Base-by-base conservation (phyloP, 2,888 invertebrate genomes). In the Amphimallon solstitiale region DNA sequence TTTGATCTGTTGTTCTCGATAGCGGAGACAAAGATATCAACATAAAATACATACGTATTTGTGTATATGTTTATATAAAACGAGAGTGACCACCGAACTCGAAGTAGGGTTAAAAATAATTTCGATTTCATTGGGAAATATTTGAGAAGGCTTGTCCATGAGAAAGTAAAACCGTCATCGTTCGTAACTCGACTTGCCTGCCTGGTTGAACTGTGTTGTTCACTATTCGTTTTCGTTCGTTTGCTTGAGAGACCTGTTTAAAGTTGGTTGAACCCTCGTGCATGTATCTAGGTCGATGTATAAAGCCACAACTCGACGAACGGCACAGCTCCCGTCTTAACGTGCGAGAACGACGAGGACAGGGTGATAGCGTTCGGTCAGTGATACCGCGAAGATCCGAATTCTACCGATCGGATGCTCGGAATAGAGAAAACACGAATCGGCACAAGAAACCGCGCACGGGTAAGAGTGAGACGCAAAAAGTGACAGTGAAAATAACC, bases 191-290 rank as follows among this genome's bases (percentile, higher is more conserved):
- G 54, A 21, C 12, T 38, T 21, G 38, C 40, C 73, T 69, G 68
- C 69, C 68, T 70, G 72, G n/a, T n/a, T n/a, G n/a, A n/a, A n/a
- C n/a, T n/a, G n/a, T n/a, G n/a, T 29, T 29, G 29, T 29, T 29
- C 29, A 29, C 29, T 29, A 9, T 29, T 29, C 29, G 5, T 9
- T 9, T 29, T 29, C 29, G 29, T 29, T 29, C 29, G 23, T 5
- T 5, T 23, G 23, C 23, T 5, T 23, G 29, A 29, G n/a, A 74
- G 73, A 77, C 78, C 77, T 75, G 76, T 71, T 74, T 77, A 65
- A 72, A 76, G 78, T 76, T 73, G 73, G 75, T 78, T 78, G 78
- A 78, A 78, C 78, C 71, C 77, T 70, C 65, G 66, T 67, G 68
- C 68, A 70, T 67, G 71, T 74, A 77, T 77, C 75, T 78, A 75